phyloP scores from a whole-genome alignment of 2,888 invertebrate genomes.

The Rapana venosa region DNA sequence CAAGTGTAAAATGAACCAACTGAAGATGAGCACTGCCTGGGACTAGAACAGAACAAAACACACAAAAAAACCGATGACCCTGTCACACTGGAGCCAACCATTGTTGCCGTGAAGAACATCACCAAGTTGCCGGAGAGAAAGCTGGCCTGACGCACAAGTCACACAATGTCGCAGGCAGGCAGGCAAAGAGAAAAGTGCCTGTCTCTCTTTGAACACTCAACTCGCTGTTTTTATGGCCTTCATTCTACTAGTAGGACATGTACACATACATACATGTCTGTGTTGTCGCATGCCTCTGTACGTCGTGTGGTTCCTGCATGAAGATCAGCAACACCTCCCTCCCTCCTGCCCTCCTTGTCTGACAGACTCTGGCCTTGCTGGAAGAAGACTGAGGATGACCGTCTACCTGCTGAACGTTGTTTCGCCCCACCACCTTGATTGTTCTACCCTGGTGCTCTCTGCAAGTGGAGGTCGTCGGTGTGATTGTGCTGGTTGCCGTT shows the following conservation, averaged over 20 bases:
- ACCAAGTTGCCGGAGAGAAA: neutral
- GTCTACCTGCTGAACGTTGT: neutral
- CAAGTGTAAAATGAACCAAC: too few relatives aligned
- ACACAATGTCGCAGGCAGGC: neutral
- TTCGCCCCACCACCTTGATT: neutral
- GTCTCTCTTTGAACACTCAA: neutral
- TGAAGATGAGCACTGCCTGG: too few relatives aligned
- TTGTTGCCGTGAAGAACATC: too few relatives aligned
- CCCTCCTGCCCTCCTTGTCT: neutral
- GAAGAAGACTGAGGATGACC: neutral
- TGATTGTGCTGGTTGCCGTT: neutral
- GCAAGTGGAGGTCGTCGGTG: neutral
- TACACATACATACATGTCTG: too few relatives aligned
- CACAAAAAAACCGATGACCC: too few relatives aligned
- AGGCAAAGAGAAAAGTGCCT: neutral
- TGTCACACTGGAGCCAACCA: too few relatives aligned
- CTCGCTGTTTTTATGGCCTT: too few relatives aligned
- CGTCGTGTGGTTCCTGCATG: too few relatives aligned
- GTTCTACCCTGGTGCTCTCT: neutral
- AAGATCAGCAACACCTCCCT: neutral
- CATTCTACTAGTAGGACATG: too few relatives aligned
- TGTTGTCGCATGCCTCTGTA: too few relatives aligned
- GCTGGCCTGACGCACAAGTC: neutral
- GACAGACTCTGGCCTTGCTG: neutral
- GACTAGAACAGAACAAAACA: too few relatives aligned